These are phyloP conservation scores for Trisateles emortualis DNA, from an alignment of 2,888 invertebrate genomes.

Conservation along the genomic window DNA sequence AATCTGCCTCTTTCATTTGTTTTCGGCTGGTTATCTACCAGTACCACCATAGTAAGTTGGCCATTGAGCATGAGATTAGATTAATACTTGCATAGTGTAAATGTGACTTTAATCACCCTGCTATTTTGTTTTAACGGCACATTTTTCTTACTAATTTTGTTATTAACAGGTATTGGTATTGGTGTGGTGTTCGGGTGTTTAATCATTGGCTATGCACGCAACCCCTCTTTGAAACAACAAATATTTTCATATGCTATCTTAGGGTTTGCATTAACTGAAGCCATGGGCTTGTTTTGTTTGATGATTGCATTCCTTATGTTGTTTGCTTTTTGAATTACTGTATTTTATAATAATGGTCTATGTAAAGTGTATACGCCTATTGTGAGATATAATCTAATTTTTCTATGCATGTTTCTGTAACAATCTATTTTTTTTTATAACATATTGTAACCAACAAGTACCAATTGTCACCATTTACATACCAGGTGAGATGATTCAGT, in stretches of 20 bases:
- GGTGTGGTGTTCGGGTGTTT: conserved; percentile 98
- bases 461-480: conserved; percentile 26
- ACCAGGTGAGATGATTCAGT: conserved; percentile 58
- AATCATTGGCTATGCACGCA: conserved; percentile 98
- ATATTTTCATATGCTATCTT: conserved; percentile 99
- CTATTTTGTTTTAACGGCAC: conserved; percentile 16
- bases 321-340: conserved; percentile 92
- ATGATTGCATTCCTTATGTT: conserved; percentile 99
- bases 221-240: conserved; percentile 99
- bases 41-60: no score
- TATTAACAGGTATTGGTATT: conserved; percentile 95
- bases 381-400: conserved; percentile 2
- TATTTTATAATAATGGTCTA: conserved; percentile 42
- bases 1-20: no score
- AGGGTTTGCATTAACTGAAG: conserved; percentile 99
- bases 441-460: neutral
- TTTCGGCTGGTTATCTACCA: no score
- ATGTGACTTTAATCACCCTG: no score
- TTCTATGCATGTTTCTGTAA: conserved; percentile 3
- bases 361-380: conserved; percentile 65
- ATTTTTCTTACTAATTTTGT: conserved; percentile 47
- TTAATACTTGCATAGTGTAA: no score
- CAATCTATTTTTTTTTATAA: conserved; percentile 6
- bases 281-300: conserved; percentile 99
- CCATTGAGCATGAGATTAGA: no score